A percentile compares a stretch with the other conserved stretches of the same genome.
phyloP scores from a whole-genome alignment of 1,140 invertebrate genomes.

The Aphelenchoides fujianensis region DNA sequence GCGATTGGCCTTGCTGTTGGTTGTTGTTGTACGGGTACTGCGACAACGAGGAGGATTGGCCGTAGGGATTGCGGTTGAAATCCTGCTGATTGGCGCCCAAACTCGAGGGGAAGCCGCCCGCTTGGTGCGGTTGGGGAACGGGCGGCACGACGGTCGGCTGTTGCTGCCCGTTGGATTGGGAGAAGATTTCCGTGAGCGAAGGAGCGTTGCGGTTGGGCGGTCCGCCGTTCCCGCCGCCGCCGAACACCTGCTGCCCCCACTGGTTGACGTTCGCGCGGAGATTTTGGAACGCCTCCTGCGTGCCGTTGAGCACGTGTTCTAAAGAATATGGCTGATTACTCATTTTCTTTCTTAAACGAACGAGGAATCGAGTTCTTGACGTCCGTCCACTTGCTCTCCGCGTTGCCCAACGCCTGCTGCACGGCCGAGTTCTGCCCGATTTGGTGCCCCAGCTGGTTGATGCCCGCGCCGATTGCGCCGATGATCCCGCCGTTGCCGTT shows the following conservation, averaged over 20 bases:
- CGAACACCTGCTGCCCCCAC: slow-evolving; percentile 13
- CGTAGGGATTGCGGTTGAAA: neutral
- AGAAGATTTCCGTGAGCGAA: slow-evolving; percentile 3
- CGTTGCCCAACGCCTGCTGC: slow-evolving; percentile 5
- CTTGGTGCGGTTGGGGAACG: slow-evolving; percentile 1
- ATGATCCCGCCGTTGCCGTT: slow-evolving; percentile 29
- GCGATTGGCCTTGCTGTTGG: neutral
- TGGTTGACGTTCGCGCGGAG: slow-evolving; percentile 12
- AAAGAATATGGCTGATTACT: too few relatives aligned
- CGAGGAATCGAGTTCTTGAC: slow-evolving; percentile 15
- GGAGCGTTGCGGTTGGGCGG: neutral
- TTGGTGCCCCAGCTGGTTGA: slow-evolving; percentile 20
- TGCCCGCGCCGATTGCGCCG: slow-evolving; percentile 3
- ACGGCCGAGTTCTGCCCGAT: slow-evolving; percentile 33
- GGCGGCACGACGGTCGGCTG: slow-evolving; percentile 11
- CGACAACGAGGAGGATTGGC: neutral
- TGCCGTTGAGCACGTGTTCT: neutral
- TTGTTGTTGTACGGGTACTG: neutral
- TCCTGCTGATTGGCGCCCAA: neutral
- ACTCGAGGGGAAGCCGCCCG: neutral
- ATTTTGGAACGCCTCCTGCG: slow-evolving; percentile 3
- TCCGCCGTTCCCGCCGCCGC: neutral
- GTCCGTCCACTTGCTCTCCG: slow-evolving; percentile 43
- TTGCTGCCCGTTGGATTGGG: too few relatives aligned
- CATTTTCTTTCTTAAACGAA: slow-evolving; percentile 9